A percentile compares a stretch with the other conserved stretches of the same genome.
These are phyloP conservation scores for Cynaeus angustus DNA, from an alignment of 2,888 invertebrate genomes.

Conservation along the genomic window DNA sequence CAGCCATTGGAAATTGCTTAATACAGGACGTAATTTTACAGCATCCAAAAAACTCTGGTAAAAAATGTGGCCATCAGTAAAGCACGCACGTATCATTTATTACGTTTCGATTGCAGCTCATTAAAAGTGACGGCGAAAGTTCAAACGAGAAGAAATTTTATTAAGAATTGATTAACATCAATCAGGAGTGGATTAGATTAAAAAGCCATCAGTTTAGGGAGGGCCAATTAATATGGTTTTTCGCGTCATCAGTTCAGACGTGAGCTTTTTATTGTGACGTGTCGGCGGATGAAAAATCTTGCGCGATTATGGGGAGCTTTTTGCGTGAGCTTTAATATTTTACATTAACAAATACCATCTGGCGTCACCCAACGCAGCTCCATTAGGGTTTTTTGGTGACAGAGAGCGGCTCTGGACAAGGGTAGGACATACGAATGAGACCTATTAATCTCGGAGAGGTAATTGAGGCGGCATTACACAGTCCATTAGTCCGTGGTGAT, in stretches of 20 bases:
- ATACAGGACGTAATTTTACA: slow-evolving; percentile 17
- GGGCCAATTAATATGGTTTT: slow-evolving; percentile 35
- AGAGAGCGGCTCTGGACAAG: slow-evolving; percentile 53
- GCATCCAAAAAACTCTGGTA: background rate
- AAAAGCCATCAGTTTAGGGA: slow-evolving; percentile 25
- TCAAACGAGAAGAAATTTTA: slow-evolving; percentile 12
- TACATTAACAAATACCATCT: slow-evolving; percentile 48
- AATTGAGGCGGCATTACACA: slow-evolving; percentile 60
- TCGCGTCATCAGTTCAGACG: slow-evolving; percentile 11
- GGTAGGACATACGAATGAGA: slow-evolving; percentile 58
- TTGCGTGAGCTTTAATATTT: slow-evolving; percentile 44
- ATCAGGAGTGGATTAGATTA: slow-evolving; percentile 29
- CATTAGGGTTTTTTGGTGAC: slow-evolving; percentile 58
- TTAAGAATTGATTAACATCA: slow-evolving; percentile 34
- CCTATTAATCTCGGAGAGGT: slow-evolving; percentile 58
- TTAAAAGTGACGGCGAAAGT: slow-evolving; percentile 29
- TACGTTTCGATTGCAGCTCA: slow-evolving; percentile 26
- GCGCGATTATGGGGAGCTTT: slow-evolving; percentile 22
- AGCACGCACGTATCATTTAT: slow-evolving; percentile 35
- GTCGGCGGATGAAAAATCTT: slow-evolving; percentile 33
- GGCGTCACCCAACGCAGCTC: slow-evolving; percentile 42
- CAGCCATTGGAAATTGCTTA: slow-evolving; percentile 37
- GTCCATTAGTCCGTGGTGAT: slow-evolving; percentile 59
- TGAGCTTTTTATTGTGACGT: slow-evolving; percentile 13
- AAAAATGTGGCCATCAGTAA: slow-evolving; percentile 17